Evolutionary conservation across 1,140 invertebrate genomes (phyloP).

Genomic region (Bombus breviceps): DNA sequence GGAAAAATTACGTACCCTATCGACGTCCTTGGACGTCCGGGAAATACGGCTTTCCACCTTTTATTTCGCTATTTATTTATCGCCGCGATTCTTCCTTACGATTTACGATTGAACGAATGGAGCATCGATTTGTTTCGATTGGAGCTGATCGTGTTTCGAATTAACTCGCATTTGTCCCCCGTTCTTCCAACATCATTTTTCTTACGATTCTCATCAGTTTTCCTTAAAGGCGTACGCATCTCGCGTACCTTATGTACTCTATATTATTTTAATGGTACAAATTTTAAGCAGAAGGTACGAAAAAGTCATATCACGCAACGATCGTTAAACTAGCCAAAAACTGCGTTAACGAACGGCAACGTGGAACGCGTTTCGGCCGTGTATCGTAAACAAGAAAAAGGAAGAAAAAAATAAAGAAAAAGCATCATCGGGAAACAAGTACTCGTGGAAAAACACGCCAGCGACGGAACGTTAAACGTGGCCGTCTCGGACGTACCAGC

Average conservation of each 20-base stretch:
- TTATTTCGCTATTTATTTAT: neutral
- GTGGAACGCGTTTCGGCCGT: too few species aligned
- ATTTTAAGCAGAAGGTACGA: neutral
- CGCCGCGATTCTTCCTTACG: neutral
- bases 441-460: neutral
- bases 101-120: neutral
- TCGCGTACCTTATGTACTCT: too few species aligned
- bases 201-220: too few species aligned
- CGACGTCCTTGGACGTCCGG: neutral
- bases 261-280: rapidly evolving
- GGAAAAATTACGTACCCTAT: conserved; percentile 9
- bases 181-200: neutral
- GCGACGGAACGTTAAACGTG: conserved; percentile 12
- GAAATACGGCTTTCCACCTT: neutral
- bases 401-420: neutral
- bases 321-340: neutral
- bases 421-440: neutral
- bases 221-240: too few species aligned
- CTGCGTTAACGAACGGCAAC: neutral
- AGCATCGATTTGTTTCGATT: neutral
- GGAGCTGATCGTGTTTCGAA: neutral
- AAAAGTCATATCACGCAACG: neutral
- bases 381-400: neutral
- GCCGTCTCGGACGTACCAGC: neutral
- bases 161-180: neutral